phyloP scores from a whole-genome alignment of 2,797 vertebrate genomes.

The Danio kyathit region DNA sequence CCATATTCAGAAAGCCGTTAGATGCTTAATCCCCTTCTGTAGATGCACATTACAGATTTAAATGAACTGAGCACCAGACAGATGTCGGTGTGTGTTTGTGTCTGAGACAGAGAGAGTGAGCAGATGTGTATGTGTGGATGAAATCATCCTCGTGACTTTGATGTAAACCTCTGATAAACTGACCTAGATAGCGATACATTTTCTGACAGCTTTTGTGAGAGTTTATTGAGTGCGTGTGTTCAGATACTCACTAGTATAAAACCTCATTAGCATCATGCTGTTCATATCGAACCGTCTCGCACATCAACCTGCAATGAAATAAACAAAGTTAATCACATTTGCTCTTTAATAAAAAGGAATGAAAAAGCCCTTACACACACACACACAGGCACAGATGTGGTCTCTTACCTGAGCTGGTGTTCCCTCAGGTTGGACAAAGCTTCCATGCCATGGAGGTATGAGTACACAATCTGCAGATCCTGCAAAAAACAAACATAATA shows the following conservation, averaged over 20 bases:
- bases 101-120: slow-evolving; percentile 9
- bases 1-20: slow-evolving; percentile 38
- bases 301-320: slow-evolving; percentile 84
- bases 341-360: background rate
- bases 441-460: slow-evolving; percentile 90
- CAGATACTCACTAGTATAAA: slow-evolving; percentile 86
- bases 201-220: slow-evolving; percentile 16
- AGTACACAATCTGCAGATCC: slow-evolving; percentile 90
- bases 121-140: slow-evolving; percentile 20
- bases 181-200: slow-evolving; percentile 45
- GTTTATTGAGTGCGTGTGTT: slow-evolving; percentile 2
- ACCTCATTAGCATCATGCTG: slow-evolving; percentile 90
- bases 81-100: slow-evolving; percentile 44
- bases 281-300: slow-evolving; percentile 89
- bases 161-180: slow-evolving; percentile 49
- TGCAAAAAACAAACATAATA: slow-evolving; percentile 62
- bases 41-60: slow-evolving; percentile 42
- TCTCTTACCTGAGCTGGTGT: slow-evolving; percentile 84
- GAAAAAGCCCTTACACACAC: background rate
- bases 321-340: slow-evolving; percentile 17
- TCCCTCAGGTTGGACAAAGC: slow-evolving; percentile 88
- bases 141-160: slow-evolving; percentile 35
- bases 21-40: slow-evolving; percentile 45
- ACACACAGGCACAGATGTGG: background rate
- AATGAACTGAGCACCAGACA: slow-evolving; percentile 37